Evolutionary conservation across 2,797 vertebrate species (phyloP).

Genomic region (Pangasius krempfi): DNA sequence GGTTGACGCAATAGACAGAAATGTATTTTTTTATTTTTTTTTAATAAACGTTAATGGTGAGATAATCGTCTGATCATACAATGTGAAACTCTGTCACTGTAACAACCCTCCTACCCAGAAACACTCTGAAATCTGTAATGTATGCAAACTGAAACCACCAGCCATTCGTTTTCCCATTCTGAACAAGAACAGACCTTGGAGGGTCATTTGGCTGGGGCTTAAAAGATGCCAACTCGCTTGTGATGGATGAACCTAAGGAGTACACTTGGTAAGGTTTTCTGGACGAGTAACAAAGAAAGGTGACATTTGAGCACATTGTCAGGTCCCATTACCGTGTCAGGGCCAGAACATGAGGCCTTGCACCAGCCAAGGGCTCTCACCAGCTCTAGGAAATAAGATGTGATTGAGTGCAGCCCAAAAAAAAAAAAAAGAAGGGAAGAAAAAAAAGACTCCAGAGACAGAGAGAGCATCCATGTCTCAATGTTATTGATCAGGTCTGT

Average conservation of each 20-base stretch:
- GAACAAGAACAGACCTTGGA: slow-evolving; percentile 17
- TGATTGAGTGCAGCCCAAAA: neutral
- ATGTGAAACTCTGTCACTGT: neutral
- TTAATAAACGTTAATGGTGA: neutral
- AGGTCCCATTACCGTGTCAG: neutral
- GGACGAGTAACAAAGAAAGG: neutral
- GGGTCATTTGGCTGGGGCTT: slow-evolving; percentile 19
- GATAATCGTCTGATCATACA: neutral
- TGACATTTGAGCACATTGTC: slow-evolving; percentile 3
- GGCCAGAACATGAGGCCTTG: neutral
- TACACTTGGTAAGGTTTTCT: neutral
- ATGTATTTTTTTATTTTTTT: neutral
- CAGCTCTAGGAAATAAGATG: neutral
- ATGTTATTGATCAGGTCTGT: slow-evolving; percentile 10
- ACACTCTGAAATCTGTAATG: neutral
- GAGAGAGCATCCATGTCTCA: neutral
- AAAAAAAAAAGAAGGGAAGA: neutral
- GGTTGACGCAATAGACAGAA: neutral
- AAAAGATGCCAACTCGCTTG: neutral
- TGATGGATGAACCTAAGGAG: slow-evolving; percentile 11
- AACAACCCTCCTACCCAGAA: neutral
- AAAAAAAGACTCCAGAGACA: neutral
- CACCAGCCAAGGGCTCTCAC: neutral
- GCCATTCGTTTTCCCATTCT: slow-evolving; percentile 14
- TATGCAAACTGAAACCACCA: neutral